phyloP scores from a whole-genome alignment of 2,797 vertebrate genomes.

The Cyprinodon diabolis region DNA sequence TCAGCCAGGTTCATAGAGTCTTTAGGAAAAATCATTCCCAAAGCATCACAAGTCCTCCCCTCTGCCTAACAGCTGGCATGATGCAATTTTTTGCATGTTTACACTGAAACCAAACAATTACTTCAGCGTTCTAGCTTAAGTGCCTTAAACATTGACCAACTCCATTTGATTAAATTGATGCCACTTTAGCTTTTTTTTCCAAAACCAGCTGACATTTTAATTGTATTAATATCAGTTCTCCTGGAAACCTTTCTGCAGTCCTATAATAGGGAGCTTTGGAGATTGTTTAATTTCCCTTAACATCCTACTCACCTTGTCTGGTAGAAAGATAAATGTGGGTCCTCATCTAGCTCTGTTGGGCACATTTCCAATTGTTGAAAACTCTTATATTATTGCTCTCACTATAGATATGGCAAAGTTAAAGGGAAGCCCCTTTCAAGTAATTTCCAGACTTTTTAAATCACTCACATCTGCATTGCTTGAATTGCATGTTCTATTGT shows the following conservation, averaged over 20 bases:
- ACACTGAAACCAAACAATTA: no score
- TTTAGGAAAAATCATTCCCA: no score
- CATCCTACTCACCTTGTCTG: background rate
- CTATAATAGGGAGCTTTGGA: background rate
- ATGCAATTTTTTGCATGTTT: no score
- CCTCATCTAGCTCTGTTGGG: no score
- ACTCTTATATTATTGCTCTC: background rate
- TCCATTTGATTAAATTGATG: background rate
- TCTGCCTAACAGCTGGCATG: no score
- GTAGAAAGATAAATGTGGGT: no score
- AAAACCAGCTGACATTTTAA: background rate
- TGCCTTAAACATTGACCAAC: background rate
- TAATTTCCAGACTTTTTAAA: background rate
- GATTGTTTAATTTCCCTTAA: background rate
- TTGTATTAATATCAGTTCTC: background rate
- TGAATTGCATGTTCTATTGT: no score
- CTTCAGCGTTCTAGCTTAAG: background rate
- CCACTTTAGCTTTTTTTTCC: background rate
- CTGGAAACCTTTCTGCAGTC: background rate
- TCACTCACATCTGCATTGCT: background rate
- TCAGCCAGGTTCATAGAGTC: no score
- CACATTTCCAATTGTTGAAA: background rate
- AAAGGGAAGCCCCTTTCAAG: background rate
- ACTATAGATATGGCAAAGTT: background rate
- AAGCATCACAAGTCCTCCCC: no score